Base-by-base conservation (phyloP, 37 sponge, comb jelly and placozoan genomes). In the Crambe crambe region DNA sequence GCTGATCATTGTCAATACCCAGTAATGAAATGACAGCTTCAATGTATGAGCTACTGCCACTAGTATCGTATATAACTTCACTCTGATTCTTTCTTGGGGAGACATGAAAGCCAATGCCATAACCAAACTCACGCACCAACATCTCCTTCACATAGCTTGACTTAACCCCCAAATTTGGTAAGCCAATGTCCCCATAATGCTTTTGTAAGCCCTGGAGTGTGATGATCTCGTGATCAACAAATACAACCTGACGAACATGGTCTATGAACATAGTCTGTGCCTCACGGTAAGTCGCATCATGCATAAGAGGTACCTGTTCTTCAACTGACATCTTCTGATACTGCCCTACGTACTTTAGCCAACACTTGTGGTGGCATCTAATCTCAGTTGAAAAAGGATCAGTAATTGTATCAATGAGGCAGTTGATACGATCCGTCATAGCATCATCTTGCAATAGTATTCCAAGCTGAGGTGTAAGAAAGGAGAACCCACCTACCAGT, bases 251-350 rank as follows among this genome's bases (percentile, higher is more conserved):
- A 60, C 61, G 25, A 60, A 22, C 61, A 25, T 60, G 54, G 54
- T 51, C 54, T 51, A 51, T 51, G 54, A 51, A 51, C 25, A 60
- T 60, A 22, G 61, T 60, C 25, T 60, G 61, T 60, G 25, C 61
- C 61, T 60, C 27, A 20, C 61, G 61, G 27, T 21, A 60, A 60
- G 25, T 22, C 27, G 4, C 5, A 6, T 60, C 61, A 25, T 60
- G 61, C 17, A 60, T 4, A 22, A 25, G 17, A 25, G 27, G 61
- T 9, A 25, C 4, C 61, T 60, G 6, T 60, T 60, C 26, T 60
- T 60, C 61, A 60, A 60, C 61, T 25, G 61, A 60, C 61, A 60
- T 60, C 23, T 60, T 60, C 17, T 60, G 61, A 60, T 60, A 60
- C 21, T 9, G 4, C 6, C 5, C 61, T 26, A 60, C 17, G 61